phyloP scores from a whole-genome alignment of 2,888 invertebrate genomes.

The Melanargia galathea region DNA sequence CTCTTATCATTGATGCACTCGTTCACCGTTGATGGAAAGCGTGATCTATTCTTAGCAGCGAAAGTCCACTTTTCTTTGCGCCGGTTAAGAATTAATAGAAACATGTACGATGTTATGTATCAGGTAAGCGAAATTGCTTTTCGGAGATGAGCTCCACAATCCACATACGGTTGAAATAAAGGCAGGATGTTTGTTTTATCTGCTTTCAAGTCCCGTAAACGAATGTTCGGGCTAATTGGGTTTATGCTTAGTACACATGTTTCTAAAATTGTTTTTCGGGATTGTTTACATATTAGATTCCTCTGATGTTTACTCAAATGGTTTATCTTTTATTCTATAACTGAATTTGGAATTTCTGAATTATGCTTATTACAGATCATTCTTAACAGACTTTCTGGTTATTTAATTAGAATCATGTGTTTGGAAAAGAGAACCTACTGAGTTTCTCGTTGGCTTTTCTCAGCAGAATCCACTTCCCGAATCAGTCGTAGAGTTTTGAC shows the following conservation, averaged over 20 bases:
- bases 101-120: conserved; percentile 41
- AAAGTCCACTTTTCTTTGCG: conserved; percentile 38
- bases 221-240: conserved; percentile 15
- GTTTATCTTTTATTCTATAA: conserved; percentile 3
- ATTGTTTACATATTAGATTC: conserved; percentile 1
- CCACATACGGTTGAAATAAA: conserved; percentile 32
- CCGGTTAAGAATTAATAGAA: conserved; percentile 47
- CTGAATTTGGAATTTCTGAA: too few species aligned
- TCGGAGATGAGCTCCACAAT: conserved; percentile 38
- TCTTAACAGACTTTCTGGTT: too few species aligned
- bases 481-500: too few species aligned
- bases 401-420: too few species aligned
- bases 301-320: not conserved
- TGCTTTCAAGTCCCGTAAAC: conserved; percentile 24
- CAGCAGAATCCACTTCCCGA: too few species aligned
- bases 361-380: too few species aligned
- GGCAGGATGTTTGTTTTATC: conserved; percentile 30
- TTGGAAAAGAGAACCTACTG: too few species aligned
- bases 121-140: conserved; percentile 41
- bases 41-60: conserved; percentile 46
- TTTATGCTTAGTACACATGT: conserved; percentile 11
- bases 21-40: conserved; percentile 48
- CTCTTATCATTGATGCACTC: conserved; percentile 43
- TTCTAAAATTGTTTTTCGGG: conserved; percentile 7
- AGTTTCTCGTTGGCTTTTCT: too few species aligned